phyloP scores from a whole-genome alignment of 2,113 vertebrate genomes.

The Cariama cristata region DNA sequence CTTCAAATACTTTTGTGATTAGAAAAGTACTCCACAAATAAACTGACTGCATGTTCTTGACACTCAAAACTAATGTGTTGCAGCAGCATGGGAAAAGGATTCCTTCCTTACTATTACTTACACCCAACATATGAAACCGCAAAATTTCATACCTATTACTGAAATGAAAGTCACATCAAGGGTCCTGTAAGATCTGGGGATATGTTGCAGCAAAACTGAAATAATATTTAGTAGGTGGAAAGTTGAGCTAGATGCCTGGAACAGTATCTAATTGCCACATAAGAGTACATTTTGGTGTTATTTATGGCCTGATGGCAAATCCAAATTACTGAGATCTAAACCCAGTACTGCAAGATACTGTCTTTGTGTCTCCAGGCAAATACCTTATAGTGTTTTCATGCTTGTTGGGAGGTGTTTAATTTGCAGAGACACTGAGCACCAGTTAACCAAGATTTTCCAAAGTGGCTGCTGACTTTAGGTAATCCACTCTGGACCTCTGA shows the following conservation, averaged over 20 bases:
- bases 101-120: not conserved
- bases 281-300: not conserved
- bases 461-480: not conserved
- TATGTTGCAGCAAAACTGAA: not conserved
- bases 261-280: not conserved
- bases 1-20: conserved; percentile 30
- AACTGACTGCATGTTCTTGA: not conserved
- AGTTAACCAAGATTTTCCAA: not conserved
- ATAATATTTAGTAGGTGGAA: not conserved
- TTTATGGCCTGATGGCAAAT: not conserved
- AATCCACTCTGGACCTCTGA: not conserved
- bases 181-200: not conserved
- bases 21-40: conserved; percentile 24
- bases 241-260: not conserved
- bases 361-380: not conserved
- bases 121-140: not conserved
- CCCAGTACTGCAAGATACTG: not conserved
- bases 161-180: conserved; percentile 29
- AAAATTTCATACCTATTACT: not conserved
- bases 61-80: not conserved
- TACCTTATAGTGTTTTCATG: not conserved
- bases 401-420: not conserved
- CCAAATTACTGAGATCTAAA: not conserved
- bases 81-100: not conserved
- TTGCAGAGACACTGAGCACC: not conserved